Evolutionary conservation across 2,888 invertebrate species (phyloP).

Genomic region (Empis livida): DNA sequence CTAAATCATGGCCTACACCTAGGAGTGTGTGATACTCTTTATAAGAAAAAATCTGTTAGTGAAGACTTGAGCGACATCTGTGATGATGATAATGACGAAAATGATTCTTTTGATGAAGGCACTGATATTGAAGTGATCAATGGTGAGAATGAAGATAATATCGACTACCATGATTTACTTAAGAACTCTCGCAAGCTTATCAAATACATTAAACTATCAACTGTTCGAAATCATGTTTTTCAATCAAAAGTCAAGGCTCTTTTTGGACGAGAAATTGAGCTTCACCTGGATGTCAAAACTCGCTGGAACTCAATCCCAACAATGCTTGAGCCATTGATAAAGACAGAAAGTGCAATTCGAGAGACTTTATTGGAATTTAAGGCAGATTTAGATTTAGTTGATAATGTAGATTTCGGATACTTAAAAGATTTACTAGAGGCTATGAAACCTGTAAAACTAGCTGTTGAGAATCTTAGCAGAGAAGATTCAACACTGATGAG

Average conservation of each 20-base stretch:
- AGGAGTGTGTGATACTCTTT: background rate
- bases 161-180: background rate
- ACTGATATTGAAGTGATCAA: background rate
- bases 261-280: background rate
- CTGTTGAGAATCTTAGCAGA: background rate
- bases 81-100: background rate
- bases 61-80: background rate
- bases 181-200: background rate
- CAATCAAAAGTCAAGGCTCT: background rate
- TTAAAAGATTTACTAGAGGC: background rate
- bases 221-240: slow-evolving; percentile 1
- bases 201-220: background rate
- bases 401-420: background rate
- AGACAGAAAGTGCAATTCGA: background rate
- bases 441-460: background rate
- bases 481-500: background rate
- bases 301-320: background rate
- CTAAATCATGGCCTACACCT: background rate
- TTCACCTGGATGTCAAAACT: background rate
- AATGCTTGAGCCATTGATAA: background rate
- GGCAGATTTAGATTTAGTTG: background rate
- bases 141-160: background rate
- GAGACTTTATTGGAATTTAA: background rate
- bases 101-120: background rate
- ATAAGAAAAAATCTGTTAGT: background rate